Percentiles rank a stretch among this genome's conserved stretches.
Evolutionary conservation across 2,888 invertebrate species (phyloP).

Genomic region (Dendrolimus houi): DNA sequence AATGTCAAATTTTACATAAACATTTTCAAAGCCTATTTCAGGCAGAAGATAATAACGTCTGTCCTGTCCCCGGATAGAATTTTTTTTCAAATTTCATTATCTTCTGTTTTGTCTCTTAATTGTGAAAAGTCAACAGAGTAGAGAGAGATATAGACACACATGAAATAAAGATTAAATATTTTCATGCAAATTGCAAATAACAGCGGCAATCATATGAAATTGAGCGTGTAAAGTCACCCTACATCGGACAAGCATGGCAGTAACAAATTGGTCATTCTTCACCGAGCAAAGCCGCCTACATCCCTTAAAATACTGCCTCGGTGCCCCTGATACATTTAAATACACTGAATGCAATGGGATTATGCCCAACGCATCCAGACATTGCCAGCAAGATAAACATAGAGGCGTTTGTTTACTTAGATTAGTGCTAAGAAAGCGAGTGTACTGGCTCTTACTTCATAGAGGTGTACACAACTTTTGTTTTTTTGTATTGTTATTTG

Average conservation of each 20-base stretch:
- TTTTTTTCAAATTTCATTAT: too few species aligned
- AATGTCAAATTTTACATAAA: too few species aligned
- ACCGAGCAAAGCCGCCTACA: slow-evolving; percentile 13
- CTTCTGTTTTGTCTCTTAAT: too few species aligned
- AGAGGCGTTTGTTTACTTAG: slow-evolving; percentile 53
- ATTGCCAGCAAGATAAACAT: slow-evolving; percentile 66
- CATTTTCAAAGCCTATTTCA: too few species aligned
- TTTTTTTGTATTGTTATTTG: too few species aligned
- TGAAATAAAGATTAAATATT: too few species aligned
- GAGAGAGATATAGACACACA: too few species aligned
- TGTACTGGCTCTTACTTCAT: not conserved
- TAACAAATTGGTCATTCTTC: slow-evolving; percentile 65
- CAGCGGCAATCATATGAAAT: not conserved
- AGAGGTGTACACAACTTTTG: not conserved
- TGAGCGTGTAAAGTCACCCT: not conserved
- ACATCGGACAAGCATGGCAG: slow-evolving; percentile 24
- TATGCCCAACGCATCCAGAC: slow-evolving; percentile 45
- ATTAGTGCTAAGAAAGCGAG: slow-evolving; percentile 50
- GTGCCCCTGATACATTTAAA: slow-evolving; percentile 12
- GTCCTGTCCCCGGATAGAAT: too few species aligned
- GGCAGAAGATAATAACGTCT: too few species aligned
- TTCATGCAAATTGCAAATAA: too few species aligned
- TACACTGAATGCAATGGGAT: slow-evolving; percentile 48
- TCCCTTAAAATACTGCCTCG: slow-evolving; percentile 5
- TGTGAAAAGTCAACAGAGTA: too few species aligned